Base-by-base conservation (phyloP, 2,797 vertebrate genomes). In the Catostomus latipinnis region DNA sequence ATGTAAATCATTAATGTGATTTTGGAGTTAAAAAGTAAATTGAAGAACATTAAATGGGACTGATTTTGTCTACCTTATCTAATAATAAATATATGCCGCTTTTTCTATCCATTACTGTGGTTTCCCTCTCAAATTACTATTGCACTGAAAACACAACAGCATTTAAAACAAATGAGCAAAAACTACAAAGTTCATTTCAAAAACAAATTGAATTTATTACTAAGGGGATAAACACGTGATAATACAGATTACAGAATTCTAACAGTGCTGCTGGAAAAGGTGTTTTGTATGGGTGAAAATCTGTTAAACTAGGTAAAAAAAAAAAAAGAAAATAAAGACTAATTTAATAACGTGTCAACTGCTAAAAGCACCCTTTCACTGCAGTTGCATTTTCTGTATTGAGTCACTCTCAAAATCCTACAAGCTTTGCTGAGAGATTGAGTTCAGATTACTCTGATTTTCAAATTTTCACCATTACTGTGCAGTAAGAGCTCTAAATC, bases 191-290 rank as follows among this genome's bases (percentile, higher is more conserved):
- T 66, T 46, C 0, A 12, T 18, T 48, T 63, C 4, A 0, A 16
- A 56, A 45, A 65, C 12, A 67, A 67, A 61, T 69, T 60, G 61
- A 60, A 60, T 69, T 34, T 46, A 45, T 6, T 61, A 49, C 8
- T 1, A 67, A 77, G 48, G 10, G 4, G 49, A 45, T 14, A 53
- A 45, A 48, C 10, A 14, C 5, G 8, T 50, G 18, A 43, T 22
- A 7, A 57, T 11, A 50, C 45, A 6, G n/a, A 49, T 58, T 50
- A 62, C 56, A 70, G 18, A 6, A 14, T 73, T 61, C 34, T 8
- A 72, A 62, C 48, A 50, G 16, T 12, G 18, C 13, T 60, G 16
- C 22, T 18, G 8, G 58, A 60, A 60, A 61, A 8, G 5, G 12
- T 34, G 22, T 43, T 34, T 12, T 22, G 6, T 34, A 34, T 2